A percentile compares a stretch with the other conserved stretches of the same genome.
Conservation (phyloP, 1,140 invertebrate species). For the Anthonomus grandis region DNA sequence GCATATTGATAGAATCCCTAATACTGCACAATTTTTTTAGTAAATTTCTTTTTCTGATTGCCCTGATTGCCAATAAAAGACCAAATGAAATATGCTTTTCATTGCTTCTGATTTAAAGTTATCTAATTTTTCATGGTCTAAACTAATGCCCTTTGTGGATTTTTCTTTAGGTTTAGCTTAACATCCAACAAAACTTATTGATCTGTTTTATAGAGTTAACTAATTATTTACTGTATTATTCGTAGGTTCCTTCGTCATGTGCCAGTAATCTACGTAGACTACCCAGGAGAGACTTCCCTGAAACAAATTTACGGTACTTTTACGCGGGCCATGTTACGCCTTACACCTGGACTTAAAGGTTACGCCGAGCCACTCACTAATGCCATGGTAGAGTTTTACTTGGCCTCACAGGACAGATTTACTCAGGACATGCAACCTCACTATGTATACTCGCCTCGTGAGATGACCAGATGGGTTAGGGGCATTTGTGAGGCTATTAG, state of each 20-base stretch:
- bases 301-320: slow-evolving; percentile 99
- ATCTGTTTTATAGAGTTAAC: too few species aligned
- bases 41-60: too few species aligned
- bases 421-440: slow-evolving; percentile 99
- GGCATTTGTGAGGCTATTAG: slow-evolving; percentile 98
- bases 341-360: slow-evolving; percentile 84
- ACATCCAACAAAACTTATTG: too few species aligned
- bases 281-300: slow-evolving; percentile 95
- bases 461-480: slow-evolving; percentile 98
- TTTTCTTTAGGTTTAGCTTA: too few species aligned
- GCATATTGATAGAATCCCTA: too few species aligned
- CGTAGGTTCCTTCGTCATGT: slow-evolving; percentile 84
- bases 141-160: too few species aligned
- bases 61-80: too few species aligned
- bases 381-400: slow-evolving; percentile 99
- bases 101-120: too few species aligned
- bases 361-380: slow-evolving; percentile 96
- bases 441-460: slow-evolving; percentile 99
- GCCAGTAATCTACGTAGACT: slow-evolving; percentile 99
- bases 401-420: slow-evolving; percentile 94
- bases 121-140: too few species aligned
- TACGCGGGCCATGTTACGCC: slow-evolving; percentile 92
- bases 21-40: too few species aligned
- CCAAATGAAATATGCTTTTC: too few species aligned
- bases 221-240: slow-evolving; percentile 32